Evolutionary conservation across 2,113 vertebrate species (phyloP).

Genomic region (Platanista minor): DNA sequence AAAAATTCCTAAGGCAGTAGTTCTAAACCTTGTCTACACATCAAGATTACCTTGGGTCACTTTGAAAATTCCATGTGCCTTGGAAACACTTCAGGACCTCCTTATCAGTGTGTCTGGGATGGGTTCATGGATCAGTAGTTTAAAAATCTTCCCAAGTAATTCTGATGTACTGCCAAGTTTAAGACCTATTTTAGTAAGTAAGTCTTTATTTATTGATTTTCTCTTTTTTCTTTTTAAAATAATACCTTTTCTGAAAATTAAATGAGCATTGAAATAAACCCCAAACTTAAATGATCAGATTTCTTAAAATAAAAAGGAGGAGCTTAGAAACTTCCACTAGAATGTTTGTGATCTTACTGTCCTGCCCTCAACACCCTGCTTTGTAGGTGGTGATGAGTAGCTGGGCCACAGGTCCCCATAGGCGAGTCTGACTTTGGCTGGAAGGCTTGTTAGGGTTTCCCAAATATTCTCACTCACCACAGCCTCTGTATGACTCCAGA

Average conservation of each 20-base stretch:
- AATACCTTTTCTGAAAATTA: neutral
- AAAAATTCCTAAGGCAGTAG: neutral
- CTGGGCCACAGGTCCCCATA: too few relatives aligned
- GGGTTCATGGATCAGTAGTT: neutral
- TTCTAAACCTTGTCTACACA: neutral
- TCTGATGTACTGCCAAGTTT: neutral
- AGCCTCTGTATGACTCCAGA: neutral
- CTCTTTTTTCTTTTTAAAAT: neutral
- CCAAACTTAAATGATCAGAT: neutral
- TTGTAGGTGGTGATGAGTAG: accelerated
- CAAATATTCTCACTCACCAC: neutral
- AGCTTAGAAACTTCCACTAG: neutral
- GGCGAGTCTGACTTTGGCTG: neutral
- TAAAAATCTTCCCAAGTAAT: neutral
- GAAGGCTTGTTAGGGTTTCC: neutral
- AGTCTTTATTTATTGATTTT: neutral
- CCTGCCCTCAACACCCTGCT: neutral
- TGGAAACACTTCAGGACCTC: neutral
- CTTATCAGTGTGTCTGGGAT: neutral
- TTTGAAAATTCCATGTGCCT: neutral
- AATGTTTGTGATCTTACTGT: neutral
- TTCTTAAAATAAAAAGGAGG: neutral
- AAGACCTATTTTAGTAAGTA: neutral
- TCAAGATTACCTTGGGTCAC: neutral
- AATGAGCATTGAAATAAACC: neutral